Conservation (phyloP, 2,888 invertebrate species). For the Sipha maydis region DNA sequence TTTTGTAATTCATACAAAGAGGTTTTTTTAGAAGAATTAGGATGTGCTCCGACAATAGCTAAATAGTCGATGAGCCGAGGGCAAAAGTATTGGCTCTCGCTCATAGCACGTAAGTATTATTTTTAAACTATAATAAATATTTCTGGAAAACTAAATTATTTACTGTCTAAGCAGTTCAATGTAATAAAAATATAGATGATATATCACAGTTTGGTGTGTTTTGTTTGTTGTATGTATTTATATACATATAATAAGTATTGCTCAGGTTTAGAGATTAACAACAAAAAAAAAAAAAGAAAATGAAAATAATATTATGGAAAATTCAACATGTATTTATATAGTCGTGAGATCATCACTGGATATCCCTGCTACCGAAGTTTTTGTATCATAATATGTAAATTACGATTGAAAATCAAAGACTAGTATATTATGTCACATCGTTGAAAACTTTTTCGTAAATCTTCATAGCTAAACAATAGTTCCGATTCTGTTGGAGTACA, state of each 20-base stretch:
- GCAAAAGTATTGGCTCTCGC: slow-evolving; percentile 73
- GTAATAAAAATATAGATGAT: slow-evolving; percentile 42
- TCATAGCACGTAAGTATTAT: slow-evolving; percentile 52
- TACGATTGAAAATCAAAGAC: neutral
- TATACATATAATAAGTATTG: slow-evolving; percentile 33
- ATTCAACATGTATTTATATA: slow-evolving; percentile 23
- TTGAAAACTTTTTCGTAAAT: slow-evolving; percentile 29
- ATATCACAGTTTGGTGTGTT: slow-evolving; percentile 58
- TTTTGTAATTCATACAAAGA: slow-evolving; percentile 52
- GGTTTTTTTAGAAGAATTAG: slow-evolving; percentile 25
- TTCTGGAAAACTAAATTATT: slow-evolving; percentile 19
- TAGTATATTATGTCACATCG: slow-evolving; percentile 33
- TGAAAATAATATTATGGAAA: slow-evolving; percentile 13
- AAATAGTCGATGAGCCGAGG: slow-evolving; percentile 94
- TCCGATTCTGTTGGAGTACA: neutral
- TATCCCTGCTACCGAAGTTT: slow-evolving; percentile 52
- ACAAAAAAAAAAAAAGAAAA: neutral
- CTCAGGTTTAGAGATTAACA: slow-evolving; percentile 26
- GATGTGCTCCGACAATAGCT: slow-evolving; percentile 84
- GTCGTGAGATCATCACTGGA: slow-evolving; percentile 53
- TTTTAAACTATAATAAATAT: neutral
- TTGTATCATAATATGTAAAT: slow-evolving; percentile 24
- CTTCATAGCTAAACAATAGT: neutral
- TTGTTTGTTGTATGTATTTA: slow-evolving; percentile 23
- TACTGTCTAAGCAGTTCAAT: slow-evolving; percentile 7